Percentiles rank a stretch among this genome's conserved stretches.
Conservation (phyloP, 2,113 vertebrate species). For the Carollia perspicillata region DNA sequence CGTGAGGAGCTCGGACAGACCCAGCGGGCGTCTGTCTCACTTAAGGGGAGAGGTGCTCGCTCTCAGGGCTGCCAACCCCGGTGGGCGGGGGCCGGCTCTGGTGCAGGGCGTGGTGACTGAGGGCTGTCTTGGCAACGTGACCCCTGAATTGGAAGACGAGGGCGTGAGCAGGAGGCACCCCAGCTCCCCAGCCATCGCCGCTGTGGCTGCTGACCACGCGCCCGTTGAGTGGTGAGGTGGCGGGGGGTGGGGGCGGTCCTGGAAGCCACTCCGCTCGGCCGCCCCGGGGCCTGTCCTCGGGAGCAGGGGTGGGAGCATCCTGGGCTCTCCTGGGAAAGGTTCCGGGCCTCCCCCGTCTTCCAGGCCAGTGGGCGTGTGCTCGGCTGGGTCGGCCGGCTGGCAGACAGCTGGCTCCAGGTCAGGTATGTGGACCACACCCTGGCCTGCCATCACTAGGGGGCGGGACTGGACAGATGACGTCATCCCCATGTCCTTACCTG, state of each 20-base stretch:
- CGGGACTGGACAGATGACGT: accelerated
- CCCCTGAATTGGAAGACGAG: neutral
- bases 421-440: neutral
- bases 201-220: accelerated
- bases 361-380: accelerated
- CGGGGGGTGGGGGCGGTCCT: accelerated
- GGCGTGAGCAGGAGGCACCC: accelerated
- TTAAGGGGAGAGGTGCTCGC: neutral
- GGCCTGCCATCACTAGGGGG: accelerated
- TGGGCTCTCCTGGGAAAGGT: neutral
- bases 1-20: accelerated
- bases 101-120: neutral
- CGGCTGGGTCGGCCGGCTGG: no score
- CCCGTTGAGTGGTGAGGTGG: accelerated
- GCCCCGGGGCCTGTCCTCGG: neutral
- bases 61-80: accelerated
- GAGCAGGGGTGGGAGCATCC: accelerated
- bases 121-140: accelerated
- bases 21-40: no score
- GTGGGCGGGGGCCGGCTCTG: no score
- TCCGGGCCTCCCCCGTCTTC: neutral
- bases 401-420: accelerated
- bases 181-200: accelerated
- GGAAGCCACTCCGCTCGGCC: accelerated
- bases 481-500: neutral